phyloP scores from a whole-genome alignment of 2,113 vertebrate species.

The Hemiprocne comata region DNA sequence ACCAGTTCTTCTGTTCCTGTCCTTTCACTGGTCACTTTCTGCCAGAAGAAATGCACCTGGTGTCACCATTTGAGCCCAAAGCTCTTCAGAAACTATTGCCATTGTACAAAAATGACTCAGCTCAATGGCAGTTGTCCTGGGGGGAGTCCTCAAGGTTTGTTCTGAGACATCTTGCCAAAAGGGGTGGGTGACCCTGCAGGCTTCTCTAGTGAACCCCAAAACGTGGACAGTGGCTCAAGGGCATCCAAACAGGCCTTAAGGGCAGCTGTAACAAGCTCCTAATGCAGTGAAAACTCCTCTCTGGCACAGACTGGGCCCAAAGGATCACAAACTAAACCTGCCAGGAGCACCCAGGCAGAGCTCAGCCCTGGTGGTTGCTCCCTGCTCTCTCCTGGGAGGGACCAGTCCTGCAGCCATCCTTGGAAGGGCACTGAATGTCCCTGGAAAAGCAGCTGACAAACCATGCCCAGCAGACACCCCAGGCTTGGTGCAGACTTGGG shows the following conservation, averaged over 20 bases:
- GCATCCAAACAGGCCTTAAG: background rate
- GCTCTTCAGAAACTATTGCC: background rate
- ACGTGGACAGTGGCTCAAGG: accelerated
- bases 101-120: accelerated
- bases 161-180: background rate
- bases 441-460: background rate
- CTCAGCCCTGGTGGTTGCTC: accelerated
- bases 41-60: accelerated
- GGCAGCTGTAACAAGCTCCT: background rate
- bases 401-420: background rate
- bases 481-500: accelerated
- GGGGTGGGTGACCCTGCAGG: background rate
- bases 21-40: background rate
- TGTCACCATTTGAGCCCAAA: background rate
- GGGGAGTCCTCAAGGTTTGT: background rate
- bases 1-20: background rate
- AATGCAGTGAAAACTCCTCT: background rate
- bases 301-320: background rate
- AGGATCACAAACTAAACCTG: background rate
- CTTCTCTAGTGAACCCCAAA: background rate
- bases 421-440: background rate
- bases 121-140: accelerated
- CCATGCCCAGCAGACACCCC: background rate
- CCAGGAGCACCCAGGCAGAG: background rate
- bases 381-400: background rate